Evolutionary conservation across 2,888 invertebrate species (phyloP), one percentile per base, ranked within the genome.

Genomic region (Meghimatium bilineatum): DNA sequence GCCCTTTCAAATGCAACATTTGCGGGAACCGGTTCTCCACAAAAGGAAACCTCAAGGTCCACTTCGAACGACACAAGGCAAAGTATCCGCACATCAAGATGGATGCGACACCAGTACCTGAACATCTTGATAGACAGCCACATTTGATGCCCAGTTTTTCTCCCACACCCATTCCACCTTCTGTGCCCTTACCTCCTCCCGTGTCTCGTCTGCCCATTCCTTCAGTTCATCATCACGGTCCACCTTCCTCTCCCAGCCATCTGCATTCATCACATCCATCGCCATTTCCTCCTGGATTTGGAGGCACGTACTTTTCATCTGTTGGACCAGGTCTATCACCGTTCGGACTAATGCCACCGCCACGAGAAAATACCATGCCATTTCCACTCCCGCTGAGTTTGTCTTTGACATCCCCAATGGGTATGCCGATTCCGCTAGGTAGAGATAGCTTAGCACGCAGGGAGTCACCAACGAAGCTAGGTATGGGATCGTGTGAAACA

Each of bases 101-200:
- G 91, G 91, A 98, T 94, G 97, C 98, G 72, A 97, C 98, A 93
- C 98, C 98, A 89, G 96, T 98, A 92, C 98, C 98, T 88, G 98
- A 98, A 94, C 98, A 98, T 94, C 95, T 98, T 94, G 98, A 98
- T 97, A 89, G 92, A 77, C 85, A 84, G 23, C 85, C 85, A 10
- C 49, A 84, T 60, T 26, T 82, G 60, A 66, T 82, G 74, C 71
- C 82, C 17, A 82, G 63, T n/a, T 84, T 86, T 74, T 84, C 86
- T 66, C 86, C 86, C 36, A 79, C 85, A 20, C 85, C 86, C 71
- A 87, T 90, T 38, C 89, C 90, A 26, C 86, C 90, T 3, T 89
- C 89, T 17, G 83, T 87, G 44, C 89, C 89, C 44, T 86, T 90
- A 79, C 88, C 89, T 38, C 86, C 89, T 10, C 81, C 87, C 71